These are phyloP conservation scores for Natator depressus DNA, from an alignment of 2,113 vertebrate genomes.

Conservation along the genomic window DNA sequence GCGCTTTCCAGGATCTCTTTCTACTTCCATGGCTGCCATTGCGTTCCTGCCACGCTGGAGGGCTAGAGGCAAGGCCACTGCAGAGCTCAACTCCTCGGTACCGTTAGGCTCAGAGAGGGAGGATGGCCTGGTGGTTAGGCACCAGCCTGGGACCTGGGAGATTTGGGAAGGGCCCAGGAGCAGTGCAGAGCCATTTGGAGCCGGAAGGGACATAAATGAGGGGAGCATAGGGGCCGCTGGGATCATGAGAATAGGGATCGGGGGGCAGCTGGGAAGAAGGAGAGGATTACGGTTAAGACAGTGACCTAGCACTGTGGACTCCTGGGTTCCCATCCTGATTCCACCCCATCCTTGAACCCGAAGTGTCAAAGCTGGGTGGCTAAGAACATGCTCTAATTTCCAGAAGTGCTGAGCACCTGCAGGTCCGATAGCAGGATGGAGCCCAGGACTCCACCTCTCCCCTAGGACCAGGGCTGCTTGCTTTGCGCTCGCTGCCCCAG, in stretches of 20 bases:
- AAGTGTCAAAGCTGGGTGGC: background rate
- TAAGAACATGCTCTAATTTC: background rate
- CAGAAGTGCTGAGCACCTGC: background rate
- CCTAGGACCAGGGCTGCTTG: background rate
- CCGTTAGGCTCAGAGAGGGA: too few relatives aligned
- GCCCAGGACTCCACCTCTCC: background rate
- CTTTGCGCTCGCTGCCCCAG: background rate
- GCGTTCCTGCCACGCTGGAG: too few relatives aligned
- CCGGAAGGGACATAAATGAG: background rate
- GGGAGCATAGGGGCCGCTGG: background rate
- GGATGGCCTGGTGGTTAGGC: too few relatives aligned
- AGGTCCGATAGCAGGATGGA: background rate
- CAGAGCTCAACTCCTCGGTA: background rate
- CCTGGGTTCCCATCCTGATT: background rate
- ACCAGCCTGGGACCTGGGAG: too few relatives aligned
- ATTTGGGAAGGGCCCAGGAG: too few relatives aligned
- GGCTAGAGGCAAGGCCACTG: background rate
- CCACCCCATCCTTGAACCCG: background rate
- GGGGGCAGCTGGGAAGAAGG: background rate
- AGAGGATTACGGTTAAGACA: background rate
- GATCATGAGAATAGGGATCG: background rate
- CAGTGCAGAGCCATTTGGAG: background rate
- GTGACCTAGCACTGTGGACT: background rate
- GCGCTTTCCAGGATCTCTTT: background rate
- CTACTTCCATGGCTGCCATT: background rate